Base-by-base conservation (phyloP, 37 sponge, comb jelly and placozoan species). In the Eunapius fragilis region DNA sequence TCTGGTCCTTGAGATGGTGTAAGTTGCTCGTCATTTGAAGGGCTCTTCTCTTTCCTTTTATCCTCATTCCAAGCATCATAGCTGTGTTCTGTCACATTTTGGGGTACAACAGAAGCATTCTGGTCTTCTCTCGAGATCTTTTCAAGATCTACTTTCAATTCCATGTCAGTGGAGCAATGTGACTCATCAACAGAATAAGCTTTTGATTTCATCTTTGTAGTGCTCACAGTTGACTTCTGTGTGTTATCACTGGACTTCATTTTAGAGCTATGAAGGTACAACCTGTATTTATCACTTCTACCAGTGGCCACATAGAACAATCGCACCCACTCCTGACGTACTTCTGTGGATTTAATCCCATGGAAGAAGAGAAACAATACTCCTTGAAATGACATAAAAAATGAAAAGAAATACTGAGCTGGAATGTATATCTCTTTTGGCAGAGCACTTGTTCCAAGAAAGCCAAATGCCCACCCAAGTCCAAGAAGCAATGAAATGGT, bases 401-500 rank as follows among this genome's bases (percentile, higher is more conserved):
- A 67, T 70, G 81, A 85, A 86, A 88, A 92, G 67, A 92, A 34
- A 72, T 88, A 92, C 71, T 90, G 86, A 70, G 71, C 41, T 24
- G 84, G 81, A 5, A 69, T 41, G 25, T 31, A 34, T 31, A 71
- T 30, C 32, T 37, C 77, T 7, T 28, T 31, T 24, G 70, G 35
- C 0, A 92, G n/a, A 50, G 70, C 73, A n/a, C 83, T 82, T 25
- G 88, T 84, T 32, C 84, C 88, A 25, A 88, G 45, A 25, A 92
- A 72, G 5, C 85, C 88, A 82, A 85, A 76, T 12, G 25, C 74
- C 92, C 92, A 92, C 2, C 83, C 92, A 35, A 92, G 67, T 6
- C 86, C 86, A 70, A 88, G 88, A 45, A 88, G 80, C 24, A 92
- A 25, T 0, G 92, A 92, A 68, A 92, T 88, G 38, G 68, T 30